Evolutionary conservation across 2,113 vertebrate species (phyloP).

Genomic region (Macheiramphus alcinus): DNA sequence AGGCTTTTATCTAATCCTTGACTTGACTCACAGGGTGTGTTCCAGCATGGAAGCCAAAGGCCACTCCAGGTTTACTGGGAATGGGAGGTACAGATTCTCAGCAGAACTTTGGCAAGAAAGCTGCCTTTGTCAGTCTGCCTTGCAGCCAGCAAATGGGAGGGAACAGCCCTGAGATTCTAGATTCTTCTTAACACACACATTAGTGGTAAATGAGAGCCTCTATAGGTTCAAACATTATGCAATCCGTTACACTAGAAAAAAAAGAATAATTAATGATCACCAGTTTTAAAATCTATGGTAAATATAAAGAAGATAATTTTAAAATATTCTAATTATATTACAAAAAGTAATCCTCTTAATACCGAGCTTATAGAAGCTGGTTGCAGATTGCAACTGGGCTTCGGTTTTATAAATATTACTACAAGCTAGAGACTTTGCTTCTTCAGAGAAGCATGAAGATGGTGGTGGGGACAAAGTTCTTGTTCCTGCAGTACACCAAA

Average conservation of each 20-base stretch:
- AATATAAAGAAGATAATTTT: background rate
- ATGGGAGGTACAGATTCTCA: background rate
- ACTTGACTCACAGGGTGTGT: background rate
- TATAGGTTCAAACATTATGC: background rate
- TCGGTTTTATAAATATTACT: background rate
- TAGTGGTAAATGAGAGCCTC: background rate
- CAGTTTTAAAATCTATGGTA: background rate
- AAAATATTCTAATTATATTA: background rate
- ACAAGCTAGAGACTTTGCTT: background rate
- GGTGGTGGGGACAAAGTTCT: background rate
- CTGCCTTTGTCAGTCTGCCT: background rate
- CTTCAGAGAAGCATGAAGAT: background rate
- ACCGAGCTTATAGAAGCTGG: background rate
- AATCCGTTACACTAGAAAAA: background rate
- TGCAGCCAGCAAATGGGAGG: background rate
- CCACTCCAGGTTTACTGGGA: constrained; percentile 16
- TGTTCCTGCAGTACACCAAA: background rate
- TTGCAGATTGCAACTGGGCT: background rate
- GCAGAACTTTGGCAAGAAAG: background rate
- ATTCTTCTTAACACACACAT: background rate
- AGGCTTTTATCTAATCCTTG: background rate
- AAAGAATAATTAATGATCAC: background rate
- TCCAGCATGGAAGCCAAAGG: background rate
- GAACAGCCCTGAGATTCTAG: background rate
- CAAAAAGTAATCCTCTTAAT: background rate